Evolutionary conservation across 2,797 vertebrate species (phyloP), one percentile per base, ranked within the genome.

Genomic region (Gadopsis marmoratus): DNA sequence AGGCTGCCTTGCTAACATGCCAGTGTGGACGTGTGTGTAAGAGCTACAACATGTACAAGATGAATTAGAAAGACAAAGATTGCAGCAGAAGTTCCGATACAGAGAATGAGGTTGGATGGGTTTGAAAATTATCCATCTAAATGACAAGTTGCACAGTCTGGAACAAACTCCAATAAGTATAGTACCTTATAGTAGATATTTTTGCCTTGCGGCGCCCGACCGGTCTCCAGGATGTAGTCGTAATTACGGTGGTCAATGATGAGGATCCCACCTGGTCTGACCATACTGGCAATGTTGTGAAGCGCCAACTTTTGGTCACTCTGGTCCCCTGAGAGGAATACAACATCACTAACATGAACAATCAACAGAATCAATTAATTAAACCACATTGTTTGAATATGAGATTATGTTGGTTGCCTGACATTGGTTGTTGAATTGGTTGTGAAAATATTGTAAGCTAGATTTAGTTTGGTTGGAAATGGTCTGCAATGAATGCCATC

Each of bases 131-230:
- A 26, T 14, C 29, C 16, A n/a, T 47, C 39, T 35, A 7, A 6
- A 60, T 37, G 21, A 7, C 6, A 29, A 4, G 29, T 48, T 39
- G 17, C 39, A 48, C 2, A 0, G 23, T 8, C 21, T 51, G 2
- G 4, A 21, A n/a, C 1, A 11, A 51, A 37, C 37, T 43, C 21
- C 29, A 6, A 45, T 9, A 21, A 7, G 0, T 19, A 43, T 2
- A 7, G 13, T 89, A 99, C 98, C 97, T 99, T 97, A 67, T 99
- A 99, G 93, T 99, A 99, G 91, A 99, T 98, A 84, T 99, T 99
- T 92, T 99, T 99, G 55, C 98, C 98, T 1, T 97, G 95, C 0
- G 98, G 98, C 0, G 97, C 97, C 0, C 84, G 94, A 41, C 98
- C 98, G 0, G 98, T 99, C 89, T 97, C 96, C 83, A 99, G 94